Evolutionary conservation across 2,113 vertebrate genomes (phyloP).

Genomic region (Lophura nycthemera): DNA sequence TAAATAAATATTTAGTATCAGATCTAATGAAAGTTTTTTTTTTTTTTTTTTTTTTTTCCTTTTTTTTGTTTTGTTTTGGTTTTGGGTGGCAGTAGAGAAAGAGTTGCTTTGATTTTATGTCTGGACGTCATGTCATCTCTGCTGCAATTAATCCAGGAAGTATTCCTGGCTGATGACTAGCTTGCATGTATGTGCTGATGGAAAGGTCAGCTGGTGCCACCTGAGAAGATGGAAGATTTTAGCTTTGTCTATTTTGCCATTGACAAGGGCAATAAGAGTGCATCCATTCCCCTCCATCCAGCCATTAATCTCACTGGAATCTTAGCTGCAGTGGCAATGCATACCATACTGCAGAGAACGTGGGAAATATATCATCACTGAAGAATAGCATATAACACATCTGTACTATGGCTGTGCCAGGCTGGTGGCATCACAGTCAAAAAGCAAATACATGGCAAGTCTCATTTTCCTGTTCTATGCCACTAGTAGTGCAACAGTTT

Average conservation of each 20-base stretch:
- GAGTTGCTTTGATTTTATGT: background rate
- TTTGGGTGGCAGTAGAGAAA: background rate
- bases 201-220: background rate
- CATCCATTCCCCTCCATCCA: background rate
- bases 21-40: background rate
- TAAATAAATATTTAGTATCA: background rate
- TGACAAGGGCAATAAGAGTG: background rate
- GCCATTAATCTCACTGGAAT: background rate
- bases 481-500: background rate
- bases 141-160: background rate
- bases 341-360: background rate
- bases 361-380: background rate
- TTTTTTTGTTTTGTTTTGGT: background rate
- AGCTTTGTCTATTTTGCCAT: background rate
- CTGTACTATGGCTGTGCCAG: conserved; percentile 30
- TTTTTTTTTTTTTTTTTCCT: background rate
- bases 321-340: background rate
- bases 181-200: background rate
- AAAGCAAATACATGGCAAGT: background rate
- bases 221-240: background rate
- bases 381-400: background rate
- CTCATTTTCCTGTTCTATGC: background rate
- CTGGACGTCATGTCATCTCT: background rate
- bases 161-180: background rate
- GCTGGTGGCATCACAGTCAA: background rate